A percentile compares a stretch with the other conserved stretches of the same genome.
phyloP scores from a whole-genome alignment of 2,113 vertebrate species.

The Thunnus thynnus region DNA sequence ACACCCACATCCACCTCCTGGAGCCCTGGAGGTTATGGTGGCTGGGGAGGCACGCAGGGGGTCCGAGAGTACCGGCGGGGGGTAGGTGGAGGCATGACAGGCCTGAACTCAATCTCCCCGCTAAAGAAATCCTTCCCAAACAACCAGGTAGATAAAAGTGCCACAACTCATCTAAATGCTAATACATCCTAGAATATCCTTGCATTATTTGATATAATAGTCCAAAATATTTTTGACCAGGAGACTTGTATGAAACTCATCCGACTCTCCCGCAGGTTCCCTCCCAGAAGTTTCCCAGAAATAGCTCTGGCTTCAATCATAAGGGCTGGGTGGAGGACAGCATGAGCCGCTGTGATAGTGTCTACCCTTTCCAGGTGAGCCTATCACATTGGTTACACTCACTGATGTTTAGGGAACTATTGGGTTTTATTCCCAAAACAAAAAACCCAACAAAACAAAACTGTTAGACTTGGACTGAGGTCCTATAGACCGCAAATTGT shows the following conservation, averaged over 20 bases:
- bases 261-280: constrained; percentile 80
- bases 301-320: constrained; percentile 94
- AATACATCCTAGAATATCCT: not conserved
- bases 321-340: constrained; percentile 98
- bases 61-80: constrained; percentile 94
- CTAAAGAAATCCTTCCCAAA: constrained; percentile 99
- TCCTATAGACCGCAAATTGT: not conserved
- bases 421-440: too few species aligned
- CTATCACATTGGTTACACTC: not conserved
- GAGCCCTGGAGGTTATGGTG: constrained; percentile 94
- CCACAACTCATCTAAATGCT: not conserved
- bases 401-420: not conserved
- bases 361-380: constrained; percentile 98
- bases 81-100: constrained; percentile 93
- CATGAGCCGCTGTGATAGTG: constrained; percentile 93
- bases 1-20: constrained; percentile 96
- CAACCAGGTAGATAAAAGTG: constrained; percentile 86
- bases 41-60: constrained; percentile 97
- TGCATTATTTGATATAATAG: not conserved
- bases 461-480: not conserved
- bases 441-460: too few species aligned
- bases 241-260: constrained; percentile 1
- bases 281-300: constrained; percentile 96
- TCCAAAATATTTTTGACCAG: not conserved
- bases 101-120: constrained; percentile 97